Evolutionary conservation across 37 sponge, comb jelly and placozoan species (phyloP).

Genomic region (Ianthella basta): DNA sequence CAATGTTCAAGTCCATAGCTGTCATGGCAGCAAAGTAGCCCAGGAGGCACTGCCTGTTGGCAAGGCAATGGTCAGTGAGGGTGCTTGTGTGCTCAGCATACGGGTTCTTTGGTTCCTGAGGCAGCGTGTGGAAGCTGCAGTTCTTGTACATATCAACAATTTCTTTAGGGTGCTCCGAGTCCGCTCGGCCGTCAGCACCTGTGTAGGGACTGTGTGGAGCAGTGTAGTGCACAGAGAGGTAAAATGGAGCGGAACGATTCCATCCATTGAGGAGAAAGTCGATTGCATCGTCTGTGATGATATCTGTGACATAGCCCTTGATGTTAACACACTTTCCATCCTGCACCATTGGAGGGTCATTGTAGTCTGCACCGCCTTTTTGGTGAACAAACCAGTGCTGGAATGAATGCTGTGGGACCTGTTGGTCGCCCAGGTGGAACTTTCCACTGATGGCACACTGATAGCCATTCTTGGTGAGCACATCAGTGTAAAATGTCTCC

Average conservation of each 20-base stretch:
- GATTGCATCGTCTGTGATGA: slow-evolving; percentile 72
- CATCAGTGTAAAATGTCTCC: slow-evolving; percentile 69
- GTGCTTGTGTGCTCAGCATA: slow-evolving; percentile 40
- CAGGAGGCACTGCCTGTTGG: slow-evolving; percentile 63
- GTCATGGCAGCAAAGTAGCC: slow-evolving; percentile 76
- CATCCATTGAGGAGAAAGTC: slow-evolving; percentile 36
- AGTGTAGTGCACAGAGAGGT: slow-evolving; percentile 77
- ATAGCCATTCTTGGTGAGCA: slow-evolving; percentile 50
- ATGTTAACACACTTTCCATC: slow-evolving; percentile 55
- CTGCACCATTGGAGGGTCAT: slow-evolving; percentile 69
- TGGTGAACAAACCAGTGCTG: slow-evolving; percentile 80
- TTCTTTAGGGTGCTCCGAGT: slow-evolving; percentile 63
- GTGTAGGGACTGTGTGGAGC: slow-evolving; percentile 67
- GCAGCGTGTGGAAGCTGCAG: slow-evolving; percentile 59
- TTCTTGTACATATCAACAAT: slow-evolving; percentile 61
- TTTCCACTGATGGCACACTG: slow-evolving; percentile 70
- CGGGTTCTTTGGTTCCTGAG: slow-evolving; percentile 59
- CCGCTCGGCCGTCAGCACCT: slow-evolving; percentile 62
- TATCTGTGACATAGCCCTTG: slow-evolving; percentile 69
- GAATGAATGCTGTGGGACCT: slow-evolving; percentile 61
- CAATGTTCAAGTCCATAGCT: slow-evolving; percentile 76
- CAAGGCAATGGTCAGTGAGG: slow-evolving; percentile 52
- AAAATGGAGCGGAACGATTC: slow-evolving; percentile 43
- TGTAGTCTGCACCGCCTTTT: slow-evolving; percentile 67
- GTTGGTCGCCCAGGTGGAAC: slow-evolving; percentile 73